Evolutionary conservation across 2,888 invertebrate genomes (phyloP).

Genomic region (Pardosa pseudoannulata): DNA sequence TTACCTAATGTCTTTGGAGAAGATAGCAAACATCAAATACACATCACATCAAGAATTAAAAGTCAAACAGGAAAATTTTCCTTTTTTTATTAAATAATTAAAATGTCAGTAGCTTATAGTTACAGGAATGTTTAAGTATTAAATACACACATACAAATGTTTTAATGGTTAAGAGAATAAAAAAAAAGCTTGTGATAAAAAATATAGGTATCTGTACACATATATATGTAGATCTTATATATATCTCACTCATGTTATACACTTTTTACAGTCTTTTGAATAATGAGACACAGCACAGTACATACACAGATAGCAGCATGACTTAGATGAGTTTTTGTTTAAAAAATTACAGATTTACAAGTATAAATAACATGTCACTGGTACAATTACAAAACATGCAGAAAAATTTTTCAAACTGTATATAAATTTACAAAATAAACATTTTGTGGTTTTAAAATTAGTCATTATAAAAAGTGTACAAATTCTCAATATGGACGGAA

Average conservation of each 20-base stretch:
- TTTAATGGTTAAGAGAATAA: background rate
- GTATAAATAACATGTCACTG: constrained; percentile 39
- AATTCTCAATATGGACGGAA: background rate
- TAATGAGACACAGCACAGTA: constrained; percentile 22
- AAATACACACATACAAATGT: background rate
- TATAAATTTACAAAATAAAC: constrained; percentile 46
- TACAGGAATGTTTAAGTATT: constrained; percentile 12
- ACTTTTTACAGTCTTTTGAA: constrained; percentile 25
- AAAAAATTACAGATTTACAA: constrained; percentile 20
- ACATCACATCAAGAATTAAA: too few relatives aligned
- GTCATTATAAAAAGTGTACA: background rate
- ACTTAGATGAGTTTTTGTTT: constrained; percentile 31
- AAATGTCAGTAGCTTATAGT: background rate
- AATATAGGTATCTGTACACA: constrained; percentile 16
- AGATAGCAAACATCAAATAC: too few relatives aligned
- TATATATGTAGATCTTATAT: background rate
- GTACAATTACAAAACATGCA: background rate
- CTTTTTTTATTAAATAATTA: constrained; percentile 11
- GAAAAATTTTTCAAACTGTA: constrained; percentile 1
- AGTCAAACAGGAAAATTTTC: too few relatives aligned
- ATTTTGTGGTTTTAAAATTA: background rate
- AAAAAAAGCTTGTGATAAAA: background rate
- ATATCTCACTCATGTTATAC: background rate
- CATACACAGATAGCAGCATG: constrained; percentile 7
- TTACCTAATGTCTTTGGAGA: too few relatives aligned